Percentiles rank a stretch among this genome's conserved stretches.
These are phyloP conservation scores for Drosophila pallidifrons DNA, from an alignment of 1,140 invertebrate species.

Conservation along the genomic window DNA sequence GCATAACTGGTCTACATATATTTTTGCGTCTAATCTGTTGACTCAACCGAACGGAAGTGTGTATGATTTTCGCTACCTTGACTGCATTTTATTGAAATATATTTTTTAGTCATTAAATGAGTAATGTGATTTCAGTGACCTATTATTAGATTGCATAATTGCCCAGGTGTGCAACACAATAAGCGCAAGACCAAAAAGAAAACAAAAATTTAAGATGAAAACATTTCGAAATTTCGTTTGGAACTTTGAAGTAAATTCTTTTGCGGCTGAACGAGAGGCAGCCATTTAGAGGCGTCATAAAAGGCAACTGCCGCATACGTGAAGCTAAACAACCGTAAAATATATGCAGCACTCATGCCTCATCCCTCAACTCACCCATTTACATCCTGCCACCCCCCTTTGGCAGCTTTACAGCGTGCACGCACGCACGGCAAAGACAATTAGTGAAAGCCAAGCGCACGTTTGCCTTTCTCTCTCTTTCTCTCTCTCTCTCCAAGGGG, in stretches of 20 bases:
- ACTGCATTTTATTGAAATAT: slow-evolving; percentile 65
- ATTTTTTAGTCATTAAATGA: slow-evolving; percentile 74
- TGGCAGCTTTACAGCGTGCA: slow-evolving; percentile 23
- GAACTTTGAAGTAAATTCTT: slow-evolving; percentile 58
- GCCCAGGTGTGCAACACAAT: slow-evolving; percentile 55
- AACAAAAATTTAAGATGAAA: slow-evolving; percentile 22
- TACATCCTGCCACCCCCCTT: slow-evolving; percentile 4
- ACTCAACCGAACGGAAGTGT: slow-evolving; percentile 72
- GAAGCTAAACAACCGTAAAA: slow-evolving; percentile 79
- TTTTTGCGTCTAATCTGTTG: slow-evolving; percentile 39
- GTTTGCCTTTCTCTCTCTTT: slow-evolving; percentile 37
- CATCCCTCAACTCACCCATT: slow-evolving; percentile 5
- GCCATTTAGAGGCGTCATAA: slow-evolving; percentile 65
- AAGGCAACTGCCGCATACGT: slow-evolving; percentile 77
- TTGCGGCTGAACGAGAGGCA: slow-evolving; percentile 37
- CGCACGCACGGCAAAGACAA: slow-evolving; percentile 76
- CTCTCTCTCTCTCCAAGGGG: slow-evolving; percentile 1
- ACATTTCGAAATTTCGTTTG: slow-evolving; percentile 66
- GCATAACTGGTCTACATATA: slow-evolving; percentile 43
- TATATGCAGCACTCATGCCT: slow-evolving; percentile 61
- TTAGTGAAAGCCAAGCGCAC: slow-evolving; percentile 71
- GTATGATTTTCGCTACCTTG: slow-evolving; percentile 4
- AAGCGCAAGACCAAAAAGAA: slow-evolving; percentile 11
- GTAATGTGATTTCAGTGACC: slow-evolving; percentile 50
- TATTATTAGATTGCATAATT: slow-evolving; percentile 58